Evolutionary conservation across 2,113 vertebrate species (phyloP), one percentile per base, ranked within the genome.

Genomic region (Hyla sarda): DNA sequence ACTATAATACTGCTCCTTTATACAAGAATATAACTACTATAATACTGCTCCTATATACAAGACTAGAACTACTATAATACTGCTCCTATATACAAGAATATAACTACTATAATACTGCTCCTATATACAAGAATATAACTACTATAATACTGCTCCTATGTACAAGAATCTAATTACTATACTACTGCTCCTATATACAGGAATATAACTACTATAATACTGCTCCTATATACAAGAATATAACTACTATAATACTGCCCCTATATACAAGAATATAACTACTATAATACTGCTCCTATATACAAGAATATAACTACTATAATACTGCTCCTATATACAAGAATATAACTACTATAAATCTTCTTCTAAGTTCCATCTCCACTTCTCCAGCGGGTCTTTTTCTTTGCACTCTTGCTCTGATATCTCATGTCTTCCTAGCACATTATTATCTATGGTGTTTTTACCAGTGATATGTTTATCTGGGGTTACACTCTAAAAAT

Each of bases 251-350:
- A 65, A 65, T 65, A 65, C 60, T 65, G 60, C 60, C 12, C 60
- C 60, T 65, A 65, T 65, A 2, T 67, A 67, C 62, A 67, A 32
- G 62, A 34, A 67, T 67, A 67, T 67, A 67, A 67, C 30, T 67
- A 67, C 62, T 67, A 67, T 32, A 67, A 67, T 67, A 67, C 62
- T 67, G 30, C 62, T 28, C 30, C 62, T 67, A 67, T 67, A 3
- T 67, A 67, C 62, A 67, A 67, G 62, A 67, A 67, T 67, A 67
- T 30, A 34, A 67, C 12, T 65, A 65, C 60, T 65, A 65, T 65
- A 65, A 65, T 65, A 30, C 60, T 65, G 25, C 60, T 30, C 60
- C 60, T 65, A 65, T 65, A 9, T 65, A 65, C 60, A 65, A 65
- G 28, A 65, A 65, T 30, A 65, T 65, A 28, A 65, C 60, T 65